These are phyloP conservation scores for Pentalonia nigronervosa DNA, from an alignment of 1,140 invertebrate genomes.

Conservation along the genomic window DNA sequence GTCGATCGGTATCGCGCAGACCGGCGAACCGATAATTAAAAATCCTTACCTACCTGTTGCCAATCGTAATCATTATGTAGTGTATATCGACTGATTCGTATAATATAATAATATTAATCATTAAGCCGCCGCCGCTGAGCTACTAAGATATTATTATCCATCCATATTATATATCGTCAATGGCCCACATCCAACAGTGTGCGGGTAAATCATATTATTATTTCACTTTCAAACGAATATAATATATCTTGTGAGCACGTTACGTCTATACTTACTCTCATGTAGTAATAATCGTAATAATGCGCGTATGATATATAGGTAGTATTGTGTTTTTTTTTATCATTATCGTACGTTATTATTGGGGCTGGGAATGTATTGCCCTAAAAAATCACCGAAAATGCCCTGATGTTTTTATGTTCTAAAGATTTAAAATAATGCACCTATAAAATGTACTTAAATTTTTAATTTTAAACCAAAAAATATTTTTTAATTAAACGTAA, in stretches of 20 bases:
- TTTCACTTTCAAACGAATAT: constrained; percentile 31
- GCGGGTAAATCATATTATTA: not conserved
- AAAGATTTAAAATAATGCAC: too few species aligned
- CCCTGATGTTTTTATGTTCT: too few species aligned
- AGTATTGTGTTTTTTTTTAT: too few species aligned
- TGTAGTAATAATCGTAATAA: too few species aligned
- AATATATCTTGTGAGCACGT: not conserved
- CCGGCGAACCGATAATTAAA: not conserved
- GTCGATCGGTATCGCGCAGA: not conserved
- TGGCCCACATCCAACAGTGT: constrained; percentile 2
- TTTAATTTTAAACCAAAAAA: too few species aligned
- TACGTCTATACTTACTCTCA: not conserved
- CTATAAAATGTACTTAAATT: too few species aligned
- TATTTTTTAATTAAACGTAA: too few species aligned
- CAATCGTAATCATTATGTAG: not conserved
- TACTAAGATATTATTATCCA: not conserved
- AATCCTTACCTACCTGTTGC: not conserved
- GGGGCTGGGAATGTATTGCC: too few species aligned
- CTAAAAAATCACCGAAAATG: too few species aligned
- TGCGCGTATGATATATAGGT: too few species aligned
- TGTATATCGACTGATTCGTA: not conserved
- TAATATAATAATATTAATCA: not conserved
- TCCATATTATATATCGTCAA: not conserved
- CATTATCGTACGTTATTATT: too few species aligned
- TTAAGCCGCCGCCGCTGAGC: too few species aligned